A percentile compares a stretch with the other conserved stretches of the same genome.
Conservation (phyloP, 2,113 vertebrate genomes). For the Origma solitaria region DNA sequence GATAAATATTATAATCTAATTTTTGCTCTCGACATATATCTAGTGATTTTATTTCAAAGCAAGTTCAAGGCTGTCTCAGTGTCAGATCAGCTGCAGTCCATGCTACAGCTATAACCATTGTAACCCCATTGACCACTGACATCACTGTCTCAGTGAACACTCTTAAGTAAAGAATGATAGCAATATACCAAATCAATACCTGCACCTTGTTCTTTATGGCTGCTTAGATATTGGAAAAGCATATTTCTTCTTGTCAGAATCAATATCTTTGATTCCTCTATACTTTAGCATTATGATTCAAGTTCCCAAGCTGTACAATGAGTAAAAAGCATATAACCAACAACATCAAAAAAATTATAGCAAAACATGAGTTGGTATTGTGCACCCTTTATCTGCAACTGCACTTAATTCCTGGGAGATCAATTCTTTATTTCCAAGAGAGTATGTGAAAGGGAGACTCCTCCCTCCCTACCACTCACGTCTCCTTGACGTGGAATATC, state of each 20-base stretch:
- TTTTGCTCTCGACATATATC: background rate
- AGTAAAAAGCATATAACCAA: background rate
- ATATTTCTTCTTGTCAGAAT: constrained; percentile 13
- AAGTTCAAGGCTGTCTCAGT: background rate
- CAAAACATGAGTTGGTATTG: background rate
- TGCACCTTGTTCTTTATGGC: background rate
- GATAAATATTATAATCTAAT: background rate
- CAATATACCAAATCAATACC: constrained; percentile 36
- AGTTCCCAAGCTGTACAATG: background rate
- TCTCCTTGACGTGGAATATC: background rate
- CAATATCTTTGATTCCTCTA: background rate
- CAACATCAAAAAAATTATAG: background rate
- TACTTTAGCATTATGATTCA: background rate
- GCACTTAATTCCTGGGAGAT: background rate
- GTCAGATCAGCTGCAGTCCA: background rate
- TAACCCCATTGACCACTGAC: background rate
- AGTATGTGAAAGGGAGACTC: background rate
- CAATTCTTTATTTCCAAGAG: background rate
- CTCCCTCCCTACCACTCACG: background rate
- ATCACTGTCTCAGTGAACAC: background rate
- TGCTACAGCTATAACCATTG: background rate
- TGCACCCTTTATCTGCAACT: background rate
- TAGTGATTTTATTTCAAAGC: constrained; percentile 24
- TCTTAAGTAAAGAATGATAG: constrained; percentile 32
- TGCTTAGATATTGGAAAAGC: background rate